Evolutionary conservation across 2,888 invertebrate species (phyloP).

Genomic region (Labia minor): DNA sequence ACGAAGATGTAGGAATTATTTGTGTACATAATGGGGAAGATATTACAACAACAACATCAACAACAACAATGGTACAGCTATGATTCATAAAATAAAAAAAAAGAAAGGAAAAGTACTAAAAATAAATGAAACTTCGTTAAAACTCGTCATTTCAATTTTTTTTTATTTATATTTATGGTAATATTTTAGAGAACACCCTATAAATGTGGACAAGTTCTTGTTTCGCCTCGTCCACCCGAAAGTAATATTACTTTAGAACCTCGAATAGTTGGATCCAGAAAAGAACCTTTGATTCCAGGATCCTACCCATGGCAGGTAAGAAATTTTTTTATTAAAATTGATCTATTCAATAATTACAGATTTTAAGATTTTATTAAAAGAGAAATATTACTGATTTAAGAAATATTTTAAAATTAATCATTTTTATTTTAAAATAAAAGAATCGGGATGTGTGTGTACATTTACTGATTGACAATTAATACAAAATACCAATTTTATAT

Average conservation of each 20-base stretch:
- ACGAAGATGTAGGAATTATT: conserved; percentile 57
- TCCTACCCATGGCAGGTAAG: conserved; percentile 65
- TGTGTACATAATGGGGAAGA: conserved; percentile 29
- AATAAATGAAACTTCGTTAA: too few species aligned
- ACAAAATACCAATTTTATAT: too few species aligned
- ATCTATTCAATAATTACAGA: too few species aligned
- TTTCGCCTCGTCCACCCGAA: background rate
- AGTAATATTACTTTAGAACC: conserved; percentile 15
- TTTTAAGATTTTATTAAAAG: too few species aligned
- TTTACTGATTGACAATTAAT: conserved; percentile 16
- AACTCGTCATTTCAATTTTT: too few species aligned
- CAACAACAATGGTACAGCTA: background rate
- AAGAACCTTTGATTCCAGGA: conserved; percentile 45
- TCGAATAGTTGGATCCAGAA: conserved; percentile 49
- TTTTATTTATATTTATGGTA: too few species aligned
- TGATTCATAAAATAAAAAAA: too few species aligned
- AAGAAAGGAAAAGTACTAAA: too few species aligned
- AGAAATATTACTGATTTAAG: too few species aligned
- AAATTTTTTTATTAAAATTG: background rate
- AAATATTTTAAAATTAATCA: too few species aligned
- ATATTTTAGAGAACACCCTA: too few species aligned
- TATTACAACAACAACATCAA: background rate
- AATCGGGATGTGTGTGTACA: conserved; percentile 18
- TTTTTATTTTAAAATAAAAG: too few species aligned
- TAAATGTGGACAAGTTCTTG: conserved; percentile 34